These are phyloP conservation scores for Alsophila aescularia DNA, from an alignment of 2,888 invertebrate genomes.

Conservation along the genomic window DNA sequence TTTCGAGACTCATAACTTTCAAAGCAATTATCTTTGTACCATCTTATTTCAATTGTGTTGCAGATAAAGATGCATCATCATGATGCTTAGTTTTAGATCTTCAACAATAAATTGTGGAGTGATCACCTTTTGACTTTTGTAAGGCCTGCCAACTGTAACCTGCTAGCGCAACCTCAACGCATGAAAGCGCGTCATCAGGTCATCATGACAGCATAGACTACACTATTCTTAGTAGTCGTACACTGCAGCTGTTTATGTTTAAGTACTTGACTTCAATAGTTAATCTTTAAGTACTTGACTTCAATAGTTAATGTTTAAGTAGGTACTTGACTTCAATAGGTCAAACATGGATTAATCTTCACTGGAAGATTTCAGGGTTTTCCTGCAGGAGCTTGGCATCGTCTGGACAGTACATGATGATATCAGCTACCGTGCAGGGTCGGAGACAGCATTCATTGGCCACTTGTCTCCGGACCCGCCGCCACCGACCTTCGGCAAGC, in stretches of 20 bases:
- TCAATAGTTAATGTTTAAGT: background rate
- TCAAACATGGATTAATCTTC: conserved; percentile 23
- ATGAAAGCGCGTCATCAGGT: background rate
- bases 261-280: background rate
- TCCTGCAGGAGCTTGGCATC: conserved; percentile 62
- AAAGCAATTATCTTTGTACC: too few relatives aligned
- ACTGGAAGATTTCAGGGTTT: conserved; percentile 64
- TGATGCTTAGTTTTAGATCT: too few relatives aligned
- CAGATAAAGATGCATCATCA: too few relatives aligned
- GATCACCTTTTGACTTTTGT: too few relatives aligned
- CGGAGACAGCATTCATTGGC: conserved; percentile 68
- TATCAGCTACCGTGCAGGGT: conserved; percentile 65
- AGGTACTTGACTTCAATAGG: background rate
- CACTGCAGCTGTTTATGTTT: background rate
- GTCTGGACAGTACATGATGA: conserved; percentile 69
- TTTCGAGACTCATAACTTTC: too few relatives aligned
- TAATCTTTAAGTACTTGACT: background rate
- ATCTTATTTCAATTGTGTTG: too few relatives aligned
- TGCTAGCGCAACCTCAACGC: too few relatives aligned
- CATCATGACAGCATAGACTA: background rate
- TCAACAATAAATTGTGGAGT: too few relatives aligned
- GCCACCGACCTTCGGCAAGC: conserved; percentile 52
- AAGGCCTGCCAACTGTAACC: too few relatives aligned
- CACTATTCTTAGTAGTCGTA: background rate
- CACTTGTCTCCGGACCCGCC: conserved; percentile 65